phyloP scores from a whole-genome alignment of 2,113 vertebrate species.

The Halcyon senegalensis region DNA sequence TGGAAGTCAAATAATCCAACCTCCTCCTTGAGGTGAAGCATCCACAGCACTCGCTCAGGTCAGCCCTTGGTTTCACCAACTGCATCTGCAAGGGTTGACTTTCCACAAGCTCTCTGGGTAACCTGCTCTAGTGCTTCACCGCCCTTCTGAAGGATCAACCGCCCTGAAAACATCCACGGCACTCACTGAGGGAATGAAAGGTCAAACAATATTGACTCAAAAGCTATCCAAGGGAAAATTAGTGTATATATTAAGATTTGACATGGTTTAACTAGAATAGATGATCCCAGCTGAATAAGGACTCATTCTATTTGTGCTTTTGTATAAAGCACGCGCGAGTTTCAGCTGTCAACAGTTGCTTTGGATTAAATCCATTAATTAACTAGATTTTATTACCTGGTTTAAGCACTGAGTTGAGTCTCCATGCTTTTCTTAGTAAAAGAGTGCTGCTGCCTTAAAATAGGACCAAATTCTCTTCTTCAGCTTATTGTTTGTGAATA shows the following conservation, averaged over 20 bases:
- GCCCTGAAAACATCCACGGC: background rate
- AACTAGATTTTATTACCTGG: background rate
- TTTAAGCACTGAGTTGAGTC: background rate
- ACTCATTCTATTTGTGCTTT: background rate
- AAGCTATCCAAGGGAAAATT: slow-evolving; percentile 16
- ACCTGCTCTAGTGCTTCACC: background rate
- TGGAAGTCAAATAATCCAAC: background rate
- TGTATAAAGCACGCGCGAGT: background rate
- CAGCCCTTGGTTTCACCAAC: background rate
- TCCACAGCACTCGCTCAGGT: rapidly evolving
- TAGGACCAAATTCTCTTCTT: background rate
- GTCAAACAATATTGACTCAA: slow-evolving; percentile 19
- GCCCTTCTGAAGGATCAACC: background rate
- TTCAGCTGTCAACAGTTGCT: slow-evolving; percentile 9
- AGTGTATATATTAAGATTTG: slow-evolving; percentile 2
- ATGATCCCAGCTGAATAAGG: slow-evolving; percentile 25
- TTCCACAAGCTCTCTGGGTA: background rate
- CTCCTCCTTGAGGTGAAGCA: background rate
- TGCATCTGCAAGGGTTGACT: background rate
- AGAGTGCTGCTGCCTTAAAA: background rate
- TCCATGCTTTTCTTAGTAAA: background rate
- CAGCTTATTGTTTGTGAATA: background rate
- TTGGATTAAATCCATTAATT: slow-evolving; percentile 28
- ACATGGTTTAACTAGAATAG: slow-evolving; percentile 6
- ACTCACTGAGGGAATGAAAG: background rate